Evolutionary conservation across 1,140 invertebrate genomes (phyloP), one percentile per base, ranked within the genome.

Genomic region (Mylabris phalerata): DNA sequence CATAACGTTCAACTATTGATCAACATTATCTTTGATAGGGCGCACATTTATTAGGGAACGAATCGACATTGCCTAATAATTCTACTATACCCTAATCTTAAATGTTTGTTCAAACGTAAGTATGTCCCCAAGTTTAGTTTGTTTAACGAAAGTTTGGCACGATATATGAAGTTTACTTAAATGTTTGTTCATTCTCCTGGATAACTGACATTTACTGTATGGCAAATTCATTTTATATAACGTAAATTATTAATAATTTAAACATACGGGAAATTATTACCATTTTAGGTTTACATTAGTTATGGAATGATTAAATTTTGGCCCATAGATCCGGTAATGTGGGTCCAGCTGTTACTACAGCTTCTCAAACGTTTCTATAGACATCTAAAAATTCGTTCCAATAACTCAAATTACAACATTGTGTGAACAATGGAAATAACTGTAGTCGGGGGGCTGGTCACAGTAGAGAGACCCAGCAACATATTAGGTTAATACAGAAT

Each of bases 111-210:
- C 25, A 43, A 56, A 55, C 59, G 59, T 60, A 55, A 60, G 50
- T 45, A 60, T 60, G 59, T 60, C 59, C 55, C 59, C 50, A 42
- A 60, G 51, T 44, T 60, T 60, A 52, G 59, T 60, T 60, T 60
- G 59, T 56, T 60, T 52, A 55, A 32, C 32, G 32, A 47, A 48
- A 54, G 48, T 55, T 60, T 56, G 55, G 41, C 59, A 60, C 52
- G 48, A 60, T 55, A 56, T 56, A 60, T 60, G 59, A 60, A 60
- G 52, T 60, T 60, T 60, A 55, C 47, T 1, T 1, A 32, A 4
- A 19, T 32, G 4, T 7, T 32, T 5, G 32, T 32, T 32, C 32
- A 32, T 32, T 32, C 19, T 19, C 32, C 3, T 1, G 32, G 4
- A 32, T 7, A 32, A 32, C 19, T 19, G 19, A 19, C 19, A 19